These are phyloP conservation scores for Leuciscus idus DNA, from an alignment of 2,113 vertebrate species.

Conservation along the genomic window DNA sequence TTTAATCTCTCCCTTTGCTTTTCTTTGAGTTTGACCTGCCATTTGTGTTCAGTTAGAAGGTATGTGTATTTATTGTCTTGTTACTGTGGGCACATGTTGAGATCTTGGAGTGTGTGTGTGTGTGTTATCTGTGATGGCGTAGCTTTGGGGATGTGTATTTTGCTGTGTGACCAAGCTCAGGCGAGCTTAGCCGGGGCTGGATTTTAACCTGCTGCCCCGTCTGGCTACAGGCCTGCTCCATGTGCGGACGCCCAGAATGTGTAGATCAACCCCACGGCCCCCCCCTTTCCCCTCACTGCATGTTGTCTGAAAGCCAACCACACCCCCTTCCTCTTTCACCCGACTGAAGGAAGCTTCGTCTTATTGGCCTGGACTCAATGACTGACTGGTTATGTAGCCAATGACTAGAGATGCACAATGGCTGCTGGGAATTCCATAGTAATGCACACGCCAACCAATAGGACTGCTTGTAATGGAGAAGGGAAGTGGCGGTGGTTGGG, in stretches of 20 bases:
- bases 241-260: slow-evolving; percentile 72
- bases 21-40: background rate
- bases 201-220: slow-evolving; percentile 55
- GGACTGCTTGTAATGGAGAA: slow-evolving; percentile 33
- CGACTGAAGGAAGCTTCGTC: slow-evolving; percentile 58
- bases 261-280: slow-evolving; percentile 70
- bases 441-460: slow-evolving; percentile 66
- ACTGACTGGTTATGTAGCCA: slow-evolving; percentile 62
- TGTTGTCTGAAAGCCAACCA: slow-evolving; percentile 76
- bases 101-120: background rate
- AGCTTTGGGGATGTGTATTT: background rate
- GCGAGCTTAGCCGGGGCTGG: slow-evolving; percentile 60
- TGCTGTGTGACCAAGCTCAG: slow-evolving; percentile 23
- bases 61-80: slow-evolving; percentile 7
- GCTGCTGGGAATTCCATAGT: slow-evolving; percentile 61
- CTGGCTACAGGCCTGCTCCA: slow-evolving; percentile 64
- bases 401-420: slow-evolving; percentile 47
- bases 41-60: background rate
- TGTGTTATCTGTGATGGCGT: background rate
- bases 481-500: slow-evolving; percentile 61
- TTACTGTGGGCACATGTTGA: background rate
- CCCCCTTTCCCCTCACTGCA: slow-evolving; percentile 42
- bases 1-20: slow-evolving; percentile 1
- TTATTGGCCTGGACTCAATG: slow-evolving; percentile 61
- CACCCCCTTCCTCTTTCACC: slow-evolving; percentile 75